These are phyloP conservation scores for Scaptomyza reducta DNA, from an alignment of 2,888 invertebrate species.

Conservation along the genomic window DNA sequence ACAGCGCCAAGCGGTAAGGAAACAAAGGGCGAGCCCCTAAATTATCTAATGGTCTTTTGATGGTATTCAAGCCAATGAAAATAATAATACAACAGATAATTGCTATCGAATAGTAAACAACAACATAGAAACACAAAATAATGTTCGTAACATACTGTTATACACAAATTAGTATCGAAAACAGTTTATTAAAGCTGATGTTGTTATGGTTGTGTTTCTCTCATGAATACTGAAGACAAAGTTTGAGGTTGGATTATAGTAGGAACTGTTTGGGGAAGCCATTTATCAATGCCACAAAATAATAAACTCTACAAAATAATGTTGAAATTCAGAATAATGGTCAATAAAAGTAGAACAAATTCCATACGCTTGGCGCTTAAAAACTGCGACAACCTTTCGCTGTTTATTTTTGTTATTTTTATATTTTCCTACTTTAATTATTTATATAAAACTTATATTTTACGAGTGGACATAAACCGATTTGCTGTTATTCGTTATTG, in stretches of 20 bases:
- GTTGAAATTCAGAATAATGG: too few species aligned
- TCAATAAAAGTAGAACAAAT: neutral
- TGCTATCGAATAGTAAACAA: constrained; percentile 5
- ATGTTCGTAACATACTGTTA: neutral
- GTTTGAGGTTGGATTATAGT: constrained; percentile 10
- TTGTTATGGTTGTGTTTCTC: neutral
- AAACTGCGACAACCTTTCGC: constrained; percentile 33
- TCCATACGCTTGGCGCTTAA: constrained; percentile 40
- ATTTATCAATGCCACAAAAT: neutral
- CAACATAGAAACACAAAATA: too few species aligned
- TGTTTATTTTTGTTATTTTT: constrained; percentile 10
- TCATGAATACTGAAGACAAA: too few species aligned
- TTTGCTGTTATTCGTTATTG: constrained; percentile 68
- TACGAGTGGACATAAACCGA: constrained; percentile 75
- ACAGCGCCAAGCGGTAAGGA: constrained; percentile 44
- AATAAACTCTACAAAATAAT: neutral
- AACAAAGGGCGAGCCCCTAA: constrained; percentile 12
- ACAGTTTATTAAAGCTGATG: constrained; percentile 4
- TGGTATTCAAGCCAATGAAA: constrained; percentile 10
- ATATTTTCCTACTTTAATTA: constrained; percentile 36
- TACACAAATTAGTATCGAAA: neutral
- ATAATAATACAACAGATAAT: constrained; percentile 21
- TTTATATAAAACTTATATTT: constrained; percentile 65
- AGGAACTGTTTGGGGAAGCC: constrained; percentile 30
- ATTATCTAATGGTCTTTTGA: constrained; percentile 44